Base-by-base conservation (phyloP, 2,888 invertebrate species). In the Linyphia triangularis region DNA sequence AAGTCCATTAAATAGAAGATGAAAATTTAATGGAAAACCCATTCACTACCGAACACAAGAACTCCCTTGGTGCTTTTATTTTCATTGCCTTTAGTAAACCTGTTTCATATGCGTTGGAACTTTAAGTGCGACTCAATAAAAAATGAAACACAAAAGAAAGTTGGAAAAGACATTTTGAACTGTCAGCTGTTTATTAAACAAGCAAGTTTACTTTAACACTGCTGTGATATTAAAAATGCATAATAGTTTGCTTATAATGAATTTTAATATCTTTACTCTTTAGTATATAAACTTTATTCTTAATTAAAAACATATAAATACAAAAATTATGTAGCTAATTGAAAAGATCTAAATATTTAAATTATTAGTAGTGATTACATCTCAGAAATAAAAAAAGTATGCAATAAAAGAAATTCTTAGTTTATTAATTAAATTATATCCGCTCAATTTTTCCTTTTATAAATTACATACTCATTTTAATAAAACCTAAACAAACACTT, bases 21-120 rank as follows among this genome's bases (percentile, higher is more conserved):
- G 67, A 33, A 67, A 67, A 30, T 67, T 67, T 67, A 67, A 67
- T 67, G 67, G 67, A 67, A 67, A 67, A 67, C 67, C 67, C 30
- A 33, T 67, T 67, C 67, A 16, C 16, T n/a, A 19, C n/a, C 16
- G 30, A 67, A 61, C 61, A 26, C 24, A 22, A 67, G 67, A 33
- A 16, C 43, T 43, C 43, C 43, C 43, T 43, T 3, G 43, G 43
- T 43, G 43, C 43, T 16, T 43, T 43, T 43, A 9, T 43, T 43
- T 10, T 43, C 43, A 43, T 16, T 43, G 16, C 13, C 43, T 43
- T 43, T 3, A 16, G 13, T 43, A 16, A 16, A 43, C 7, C 13
- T 43, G 43, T 43, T 43, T 43, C 43, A 43, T 43, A 43, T 43
- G 43, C 43, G 2, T 3, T 43, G 16, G 43, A 43, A 43, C 43